Evolutionary conservation across 1,140 invertebrate genomes (phyloP), one percentile per base, ranked within the genome.

Genomic region (Drosophila gunungcola): DNA sequence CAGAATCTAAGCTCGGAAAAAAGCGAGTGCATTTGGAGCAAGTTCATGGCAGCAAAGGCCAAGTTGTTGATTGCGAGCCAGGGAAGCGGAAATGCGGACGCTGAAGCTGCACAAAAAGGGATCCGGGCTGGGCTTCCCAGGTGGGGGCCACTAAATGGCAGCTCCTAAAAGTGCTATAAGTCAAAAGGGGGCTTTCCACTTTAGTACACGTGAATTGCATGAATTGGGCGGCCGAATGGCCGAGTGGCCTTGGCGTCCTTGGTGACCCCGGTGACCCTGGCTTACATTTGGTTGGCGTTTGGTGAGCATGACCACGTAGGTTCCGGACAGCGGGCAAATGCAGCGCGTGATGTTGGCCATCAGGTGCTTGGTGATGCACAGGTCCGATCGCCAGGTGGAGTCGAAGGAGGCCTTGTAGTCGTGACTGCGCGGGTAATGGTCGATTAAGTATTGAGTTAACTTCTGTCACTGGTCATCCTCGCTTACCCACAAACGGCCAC

Each of bases 261-360:
- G 61, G 54, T 61, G 64, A 69, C 63, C 64, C 69, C 69, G 63
- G 25, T 5, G 27, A 52, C 41, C 45, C 45, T 43, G 69, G 93
- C 92, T 93, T 92, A 95, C 94, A 85, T 93, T 93, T n/a, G 91
- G 90, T 25, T 93, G 92, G 29, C 93, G 93, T 41, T 94, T 93
- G 13, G 94, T 94, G 21, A 95, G 80, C 70, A 95, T 93, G 13
- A 95, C 92, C 5, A 94, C 94, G 73, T 94, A 94, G 34, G 94
- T 95, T 51, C 95, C 95, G 16, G 92, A 92, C 58, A 92, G 93
- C 3, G 94, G 93, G 67, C 95, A 95, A 38, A 94, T 91, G 88
- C 95, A 95, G 60, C 93, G 93, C 1, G 94, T 94, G 13, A 92
- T 91, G 57, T 89, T 93, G 6, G 93, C 92, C 75, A 93, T 92